These are phyloP conservation scores for Staurois parvus DNA, from an alignment of 2,797 vertebrate species.

Conservation along the genomic window DNA sequence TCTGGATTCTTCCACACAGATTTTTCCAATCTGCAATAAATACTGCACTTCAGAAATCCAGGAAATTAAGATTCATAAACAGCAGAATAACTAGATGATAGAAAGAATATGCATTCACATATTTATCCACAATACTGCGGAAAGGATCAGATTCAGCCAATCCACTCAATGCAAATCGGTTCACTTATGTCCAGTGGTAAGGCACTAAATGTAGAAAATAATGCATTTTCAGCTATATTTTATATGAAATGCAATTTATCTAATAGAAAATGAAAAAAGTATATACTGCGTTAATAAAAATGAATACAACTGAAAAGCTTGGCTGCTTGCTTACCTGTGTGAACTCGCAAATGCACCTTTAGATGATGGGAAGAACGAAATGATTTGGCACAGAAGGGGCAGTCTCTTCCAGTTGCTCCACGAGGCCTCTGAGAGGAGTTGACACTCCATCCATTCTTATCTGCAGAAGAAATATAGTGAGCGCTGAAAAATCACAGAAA, in stretches of 20 bases:
- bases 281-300: too few species aligned
- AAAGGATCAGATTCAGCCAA: background rate
- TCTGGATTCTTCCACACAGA: too few species aligned
- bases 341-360: slow-evolving; percentile 93
- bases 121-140: background rate
- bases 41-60: too few species aligned
- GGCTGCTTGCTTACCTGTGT: slow-evolving; percentile 84
- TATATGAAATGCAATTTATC: too few species aligned
- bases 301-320: background rate
- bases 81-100: background rate
- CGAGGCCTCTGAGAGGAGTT: slow-evolving; percentile 62
- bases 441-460: slow-evolving; percentile 70
- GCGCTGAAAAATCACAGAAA: slow-evolving; percentile 27
- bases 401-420: slow-evolving; percentile 89
- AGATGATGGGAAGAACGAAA: slow-evolving; percentile 95
- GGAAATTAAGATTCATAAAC: background rate
- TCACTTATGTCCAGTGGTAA: background rate
- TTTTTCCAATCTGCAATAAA: too few species aligned
- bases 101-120: background rate
- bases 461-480: slow-evolving; percentile 64
- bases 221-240: background rate
- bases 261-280: too few species aligned
- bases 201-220: background rate
- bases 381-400: slow-evolving; percentile 93
- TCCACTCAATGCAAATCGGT: background rate